Base-by-base conservation (phyloP, 1,140 invertebrate genomes). In the Sarcophaga peregrina region DNA sequence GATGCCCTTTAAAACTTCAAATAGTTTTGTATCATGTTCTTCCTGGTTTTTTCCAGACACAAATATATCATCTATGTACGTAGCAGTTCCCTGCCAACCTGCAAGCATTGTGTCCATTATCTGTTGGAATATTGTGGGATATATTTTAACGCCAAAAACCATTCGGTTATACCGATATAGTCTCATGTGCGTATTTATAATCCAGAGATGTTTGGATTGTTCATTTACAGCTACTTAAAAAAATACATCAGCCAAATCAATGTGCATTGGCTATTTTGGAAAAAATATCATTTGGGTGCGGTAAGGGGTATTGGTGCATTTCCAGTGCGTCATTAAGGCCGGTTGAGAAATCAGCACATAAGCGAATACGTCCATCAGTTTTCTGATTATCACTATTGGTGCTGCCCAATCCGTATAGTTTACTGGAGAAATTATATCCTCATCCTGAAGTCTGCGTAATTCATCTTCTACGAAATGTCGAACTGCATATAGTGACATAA, bases 371-470 rank as follows among this genome's bases (percentile, higher is more conserved):
- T 10, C 85, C 84, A 84, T 86, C 85, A 15, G 83, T 85, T 91
- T 91, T 58, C 25, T 37, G 1, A 37, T 37, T 1, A 37, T 25
- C 0, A 91, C 90, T 6, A 92, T 85, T 0, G 90, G 91, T n/a
- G 88, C 84, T 54, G 89, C 87, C 90, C 91, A 91, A 74, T 90
- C 85, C 68, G 86, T 85, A 83, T 86, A 83, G 47, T 87, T 80
- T 10, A 91, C 86, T 45, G 20, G 83, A 9, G 80, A 25, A n/a
- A 83, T 81, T 48, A 83, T 48, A 13, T 46, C 72, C 9, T n/a
- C 10, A 17, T 83, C 68, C 47, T 81, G 80, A 5, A 83, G 45
- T 25, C 83, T 73, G 0, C 82, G 45, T 25, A 83, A 50, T 82
- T 83, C 82, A 45, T 45, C 82, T 83, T 83, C 82, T 20, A 83